Base-by-base conservation (phyloP, 2,888 invertebrate species). In the Chaetogeoica ovagalla region DNA sequence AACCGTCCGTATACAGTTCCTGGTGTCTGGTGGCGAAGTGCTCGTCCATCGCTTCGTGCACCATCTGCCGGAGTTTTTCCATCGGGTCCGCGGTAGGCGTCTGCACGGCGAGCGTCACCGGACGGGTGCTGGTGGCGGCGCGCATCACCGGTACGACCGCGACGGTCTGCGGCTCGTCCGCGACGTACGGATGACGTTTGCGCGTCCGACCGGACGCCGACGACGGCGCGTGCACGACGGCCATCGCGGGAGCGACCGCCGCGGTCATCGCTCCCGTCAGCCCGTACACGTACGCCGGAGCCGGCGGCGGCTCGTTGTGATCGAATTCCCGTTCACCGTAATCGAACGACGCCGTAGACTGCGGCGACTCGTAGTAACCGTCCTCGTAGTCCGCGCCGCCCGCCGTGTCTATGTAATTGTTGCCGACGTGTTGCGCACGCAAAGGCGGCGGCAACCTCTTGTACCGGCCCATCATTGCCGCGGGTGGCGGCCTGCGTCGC, bases 21-120 rank as follows among this genome's bases (percentile, higher is more conserved):
- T 83, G 82, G 74, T 83, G 83, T 19, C 82, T 79, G 23, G 75
- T 82, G 48, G 83, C 81, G 48, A 83, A 83, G 37, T 84, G 83
- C n/a, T 83, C 83, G 79, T 82, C 74, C 73, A 79, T 79, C 19
- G 77, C 77, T n/a, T 79, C 69, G 52, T 70, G 77, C 39, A 79
- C 77, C 69, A 79, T 6, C 55, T 43, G 77, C 8, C 39, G n/a
- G 30, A 79, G 70, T 13, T 79, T 70, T 3, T 79, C 70, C 70
- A 63, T 63, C 52, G 62, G 37, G 19, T 79, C 48, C 48, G 13
- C 62, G 9, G 5, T 13, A 11, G 48, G 57, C 43, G 68, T 5
- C n/a, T 21, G 19, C 8, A 30, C 15, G 39, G 37, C 59, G 39
- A 5, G 6, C 43, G 11, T 7, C 43, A 6, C 7, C 43, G 48